Percentiles rank a stretch among this genome's conserved stretches.
These are phyloP conservation scores for Spheniscus humboldti DNA, from an alignment of 2,797 vertebrate species.

Conservation along the genomic window DNA sequence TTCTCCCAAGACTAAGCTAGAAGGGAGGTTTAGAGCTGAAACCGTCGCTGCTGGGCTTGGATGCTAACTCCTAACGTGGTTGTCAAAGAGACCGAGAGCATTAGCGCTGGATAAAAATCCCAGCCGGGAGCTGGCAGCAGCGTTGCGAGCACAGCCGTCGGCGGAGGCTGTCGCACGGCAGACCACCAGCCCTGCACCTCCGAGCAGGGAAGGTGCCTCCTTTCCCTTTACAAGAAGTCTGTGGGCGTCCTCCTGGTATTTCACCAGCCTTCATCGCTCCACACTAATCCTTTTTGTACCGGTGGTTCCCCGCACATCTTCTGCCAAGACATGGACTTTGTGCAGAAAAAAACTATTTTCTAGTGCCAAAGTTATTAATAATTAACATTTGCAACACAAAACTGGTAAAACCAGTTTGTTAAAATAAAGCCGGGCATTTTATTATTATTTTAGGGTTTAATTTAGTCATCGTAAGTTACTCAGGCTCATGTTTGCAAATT, in stretches of 20 bases:
- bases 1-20: background rate
- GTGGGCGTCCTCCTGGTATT: background rate
- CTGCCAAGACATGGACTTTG: conserved; percentile 3
- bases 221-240: too few species aligned
- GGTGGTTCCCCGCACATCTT: background rate
- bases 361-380: conserved; percentile 62
- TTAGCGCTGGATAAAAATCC: background rate
- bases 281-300: background rate
- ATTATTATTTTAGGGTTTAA: conserved; percentile 72
- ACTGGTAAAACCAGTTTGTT: conserved; percentile 70
- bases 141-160: rapidly evolving
- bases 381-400: conserved; percentile 66
- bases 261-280: background rate
- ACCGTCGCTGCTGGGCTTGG: rapidly evolving
- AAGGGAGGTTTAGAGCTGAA: background rate
- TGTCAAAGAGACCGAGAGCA: background rate
- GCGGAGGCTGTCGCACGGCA: rapidly evolving
- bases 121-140: background rate
- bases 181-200: background rate
- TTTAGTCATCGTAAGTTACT: conserved; percentile 69
- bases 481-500: conserved; percentile 67
- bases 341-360: background rate
- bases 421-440: conserved; percentile 66
- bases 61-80: background rate
- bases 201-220: rapidly evolving